A percentile compares a stretch with the other conserved stretches of the same genome.
Conservation (phyloP, 2,888 invertebrate genomes). For the Idaea straminata region DNA sequence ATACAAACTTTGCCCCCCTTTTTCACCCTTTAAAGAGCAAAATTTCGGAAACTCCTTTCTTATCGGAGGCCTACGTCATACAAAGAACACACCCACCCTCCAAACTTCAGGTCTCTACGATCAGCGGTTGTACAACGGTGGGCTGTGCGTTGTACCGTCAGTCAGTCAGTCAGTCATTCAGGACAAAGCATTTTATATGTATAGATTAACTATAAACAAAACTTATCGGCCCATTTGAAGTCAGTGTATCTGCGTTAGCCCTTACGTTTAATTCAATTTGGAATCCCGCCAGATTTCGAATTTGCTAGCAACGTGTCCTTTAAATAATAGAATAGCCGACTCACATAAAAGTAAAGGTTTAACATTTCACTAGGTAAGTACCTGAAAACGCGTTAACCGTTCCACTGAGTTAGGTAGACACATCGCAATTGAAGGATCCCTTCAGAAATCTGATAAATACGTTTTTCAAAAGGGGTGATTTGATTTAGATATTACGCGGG, state of each 20-base stretch:
- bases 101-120: too few species aligned
- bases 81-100: too few species aligned
- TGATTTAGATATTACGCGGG: neutral
- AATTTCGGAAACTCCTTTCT: too few species aligned
- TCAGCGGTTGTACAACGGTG: too few species aligned
- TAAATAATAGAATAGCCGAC: slow-evolving; percentile 69
- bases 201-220: too few species aligned
- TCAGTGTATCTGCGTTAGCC: slow-evolving; percentile 49
- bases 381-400: slow-evolving; percentile 33
- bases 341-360: slow-evolving; percentile 52
- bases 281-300: slow-evolving; percentile 69
- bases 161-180: too few species aligned
- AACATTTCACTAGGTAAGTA: slow-evolving; percentile 38
- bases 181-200: too few species aligned
- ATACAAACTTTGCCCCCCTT: too few species aligned
- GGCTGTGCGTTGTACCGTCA: too few species aligned
- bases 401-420: slow-evolving; percentile 1
- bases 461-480: neutral
- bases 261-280: slow-evolving; percentile 75
- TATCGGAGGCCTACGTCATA: too few species aligned
- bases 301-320: slow-evolving; percentile 67
- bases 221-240: neutral
- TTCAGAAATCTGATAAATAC: neutral
- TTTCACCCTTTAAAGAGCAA: too few species aligned
- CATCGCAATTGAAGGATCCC: neutral